phyloP scores from a whole-genome alignment of 1,140 invertebrate genomes.

The Ceratina japonica region DNA sequence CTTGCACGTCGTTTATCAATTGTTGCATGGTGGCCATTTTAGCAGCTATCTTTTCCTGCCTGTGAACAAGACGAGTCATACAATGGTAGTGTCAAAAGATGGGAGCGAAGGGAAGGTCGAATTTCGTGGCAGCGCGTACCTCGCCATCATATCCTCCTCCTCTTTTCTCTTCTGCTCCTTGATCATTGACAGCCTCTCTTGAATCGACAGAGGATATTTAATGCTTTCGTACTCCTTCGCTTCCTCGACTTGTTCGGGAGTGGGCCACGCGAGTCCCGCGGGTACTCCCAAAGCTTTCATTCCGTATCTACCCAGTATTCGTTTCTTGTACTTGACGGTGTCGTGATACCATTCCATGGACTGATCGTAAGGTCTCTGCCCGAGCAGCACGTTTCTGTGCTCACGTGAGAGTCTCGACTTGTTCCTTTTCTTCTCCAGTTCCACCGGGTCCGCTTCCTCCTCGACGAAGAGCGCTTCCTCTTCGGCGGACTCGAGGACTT shows the following conservation, averaged over 20 bases:
- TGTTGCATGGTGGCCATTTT: conserved; percentile 83
- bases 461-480: conserved; percentile 44
- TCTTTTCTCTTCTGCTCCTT: conserved; percentile 70
- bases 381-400: conserved; percentile 81
- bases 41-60: conserved; percentile 82
- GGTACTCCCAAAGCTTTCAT: conserved; percentile 74
- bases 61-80: conserved; percentile 54
- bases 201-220: conserved; percentile 81
- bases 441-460: conserved; percentile 43
- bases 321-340: conserved; percentile 81
- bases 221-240: conserved; percentile 81
- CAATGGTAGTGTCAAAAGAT: no score
- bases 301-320: conserved; percentile 82
- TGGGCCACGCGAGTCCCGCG: conserved; percentile 82
- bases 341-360: conserved; percentile 78
- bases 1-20: conserved; percentile 84
- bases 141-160: conserved; percentile 71
- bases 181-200: conserved; percentile 80
- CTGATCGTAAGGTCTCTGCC: conserved; percentile 78
- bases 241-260: conserved; percentile 80
- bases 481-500: conserved; percentile 46
- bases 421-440: conserved; percentile 75
- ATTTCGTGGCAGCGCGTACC: conserved; percentile 50
- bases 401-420: conserved; percentile 81
- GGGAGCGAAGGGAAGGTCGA: no score